Evolutionary conservation across 2,888 invertebrate species (phyloP).

Genomic region (Sthenelais limicola): DNA sequence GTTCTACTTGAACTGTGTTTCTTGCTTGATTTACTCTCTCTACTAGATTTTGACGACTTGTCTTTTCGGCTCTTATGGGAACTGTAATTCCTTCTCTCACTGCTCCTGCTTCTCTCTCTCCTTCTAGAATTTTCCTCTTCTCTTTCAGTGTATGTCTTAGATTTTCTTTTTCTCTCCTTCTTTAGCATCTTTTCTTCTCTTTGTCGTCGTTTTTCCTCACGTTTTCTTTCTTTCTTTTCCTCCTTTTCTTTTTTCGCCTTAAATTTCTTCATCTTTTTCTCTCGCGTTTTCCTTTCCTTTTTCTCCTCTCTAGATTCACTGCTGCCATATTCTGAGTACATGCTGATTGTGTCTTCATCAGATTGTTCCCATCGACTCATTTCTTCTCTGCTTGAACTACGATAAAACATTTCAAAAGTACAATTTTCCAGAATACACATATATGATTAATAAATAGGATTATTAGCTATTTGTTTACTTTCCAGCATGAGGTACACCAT

Average conservation of each 20-base stretch:
- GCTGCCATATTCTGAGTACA: neutral
- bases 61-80: too few relatives aligned
- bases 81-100: too few relatives aligned
- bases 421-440: neutral
- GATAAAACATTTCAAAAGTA: too few relatives aligned
- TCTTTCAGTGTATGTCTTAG: neutral
- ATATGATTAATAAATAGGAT: neutral
- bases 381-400: neutral
- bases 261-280: neutral
- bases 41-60: too few relatives aligned
- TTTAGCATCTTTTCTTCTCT: neutral
- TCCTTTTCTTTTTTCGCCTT: neutral
- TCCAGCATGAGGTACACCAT: too few relatives aligned
- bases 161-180: neutral
- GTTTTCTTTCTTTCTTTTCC: neutral
- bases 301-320: neutral
- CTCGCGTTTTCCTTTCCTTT: neutral
- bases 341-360: neutral
- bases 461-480: too few relatives aligned
- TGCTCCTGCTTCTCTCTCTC: neutral
- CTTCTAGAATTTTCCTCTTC: too few relatives aligned
- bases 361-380: neutral
- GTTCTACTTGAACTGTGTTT: too few relatives aligned
- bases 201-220: neutral
- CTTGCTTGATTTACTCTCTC: too few relatives aligned